A percentile compares a stretch with the other conserved stretches of the same genome.
Conservation (phyloP, 2,888 invertebrate species). For the Invenusta paracnida region DNA sequence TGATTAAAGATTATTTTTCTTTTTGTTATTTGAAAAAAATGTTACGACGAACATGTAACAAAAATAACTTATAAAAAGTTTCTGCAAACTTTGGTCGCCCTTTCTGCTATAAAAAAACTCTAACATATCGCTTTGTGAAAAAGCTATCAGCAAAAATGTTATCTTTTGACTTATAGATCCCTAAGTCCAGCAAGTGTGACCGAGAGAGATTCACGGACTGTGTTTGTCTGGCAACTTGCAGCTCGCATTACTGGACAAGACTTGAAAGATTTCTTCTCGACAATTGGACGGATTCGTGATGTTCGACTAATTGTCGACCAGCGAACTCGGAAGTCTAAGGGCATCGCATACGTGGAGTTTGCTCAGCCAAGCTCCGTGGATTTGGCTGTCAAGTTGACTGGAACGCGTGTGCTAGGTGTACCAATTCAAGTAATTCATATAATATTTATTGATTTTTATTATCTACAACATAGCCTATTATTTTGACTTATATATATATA, state of each 20-base stretch:
- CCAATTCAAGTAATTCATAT: slow-evolving; percentile 73
- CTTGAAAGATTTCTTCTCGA: slow-evolving; percentile 94
- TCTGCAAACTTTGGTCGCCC: too few species aligned
- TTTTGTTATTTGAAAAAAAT: too few species aligned
- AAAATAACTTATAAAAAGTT: too few species aligned
- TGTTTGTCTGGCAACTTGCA: slow-evolving; percentile 96
- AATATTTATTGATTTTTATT: too few species aligned
- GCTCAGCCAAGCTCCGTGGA: slow-evolving; percentile 94
- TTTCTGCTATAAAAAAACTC: too few species aligned
- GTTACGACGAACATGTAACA: too few species aligned
- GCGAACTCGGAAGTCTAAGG: slow-evolving; percentile 94
- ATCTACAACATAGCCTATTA: too few species aligned
- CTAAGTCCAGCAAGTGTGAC: slow-evolving; percentile 70
- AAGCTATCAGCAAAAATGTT: too few species aligned
- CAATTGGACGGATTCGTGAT: slow-evolving; percentile 93
- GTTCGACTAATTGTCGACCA: slow-evolving; percentile 97
- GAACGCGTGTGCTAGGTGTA: slow-evolving; percentile 73
- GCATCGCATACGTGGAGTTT: slow-evolving; percentile 99
- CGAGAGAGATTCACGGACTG: slow-evolving; percentile 94
- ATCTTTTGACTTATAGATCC: too few species aligned
- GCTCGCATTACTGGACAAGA: slow-evolving; percentile 87
- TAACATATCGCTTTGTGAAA: too few species aligned
- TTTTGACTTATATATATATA: too few species aligned
- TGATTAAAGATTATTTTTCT: neutral
- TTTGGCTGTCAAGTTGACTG: slow-evolving; percentile 85